phyloP scores from a whole-genome alignment of 2,113 vertebrate species.

The Poecile atricapillus region DNA sequence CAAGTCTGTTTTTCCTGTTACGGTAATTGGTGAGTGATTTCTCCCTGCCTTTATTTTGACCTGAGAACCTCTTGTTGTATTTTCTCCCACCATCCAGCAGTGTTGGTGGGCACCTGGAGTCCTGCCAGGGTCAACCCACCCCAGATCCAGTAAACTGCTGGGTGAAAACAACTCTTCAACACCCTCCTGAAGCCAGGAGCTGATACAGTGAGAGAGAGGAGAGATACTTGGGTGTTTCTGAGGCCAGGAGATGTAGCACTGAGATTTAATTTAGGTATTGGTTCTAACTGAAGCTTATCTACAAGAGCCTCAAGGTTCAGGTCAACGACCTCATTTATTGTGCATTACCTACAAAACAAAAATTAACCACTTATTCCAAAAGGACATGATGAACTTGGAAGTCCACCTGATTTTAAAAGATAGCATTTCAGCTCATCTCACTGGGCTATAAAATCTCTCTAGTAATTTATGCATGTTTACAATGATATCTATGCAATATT shows the following conservation, averaged over 20 bases:
- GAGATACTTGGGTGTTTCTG: neutral
- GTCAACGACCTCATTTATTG: neutral
- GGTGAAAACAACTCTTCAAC: neutral
- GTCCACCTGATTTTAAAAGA: neutral
- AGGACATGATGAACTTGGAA: neutral
- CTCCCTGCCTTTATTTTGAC: neutral
- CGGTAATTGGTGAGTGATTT: neutral
- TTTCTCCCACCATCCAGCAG: neutral
- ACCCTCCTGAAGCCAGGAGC: neutral
- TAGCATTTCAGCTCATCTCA: neutral
- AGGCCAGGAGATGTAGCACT: neutral
- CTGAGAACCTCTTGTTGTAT: neutral
- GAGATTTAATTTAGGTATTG: neutral
- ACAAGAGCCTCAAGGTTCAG: neutral
- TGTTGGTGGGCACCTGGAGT: neutral
- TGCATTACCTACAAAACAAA: neutral
- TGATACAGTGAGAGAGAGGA: neutral
- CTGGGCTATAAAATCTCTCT: neutral
- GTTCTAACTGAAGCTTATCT: neutral
- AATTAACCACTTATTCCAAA: neutral
- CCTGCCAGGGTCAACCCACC: neutral
- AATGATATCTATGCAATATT: neutral
- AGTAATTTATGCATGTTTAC: neutral
- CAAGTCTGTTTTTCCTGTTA: neutral
- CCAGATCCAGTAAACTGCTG: neutral